Evolutionary conservation across 1,140 invertebrate genomes (phyloP), one percentile per base, ranked within the genome.

Genomic region (Leptopilina boulardi): DNA sequence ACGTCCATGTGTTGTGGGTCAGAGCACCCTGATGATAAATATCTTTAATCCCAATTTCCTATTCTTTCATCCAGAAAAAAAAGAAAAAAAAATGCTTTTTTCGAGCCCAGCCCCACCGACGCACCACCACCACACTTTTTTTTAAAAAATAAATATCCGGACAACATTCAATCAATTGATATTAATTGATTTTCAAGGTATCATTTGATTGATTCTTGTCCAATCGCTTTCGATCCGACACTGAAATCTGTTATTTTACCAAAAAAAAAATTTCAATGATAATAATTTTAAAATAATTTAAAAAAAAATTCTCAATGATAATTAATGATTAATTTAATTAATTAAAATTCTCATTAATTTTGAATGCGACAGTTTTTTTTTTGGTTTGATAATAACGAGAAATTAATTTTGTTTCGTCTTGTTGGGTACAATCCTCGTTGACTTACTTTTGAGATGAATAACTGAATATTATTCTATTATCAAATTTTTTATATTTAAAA

Each of bases 1-100:
- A 89, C 87, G 90, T 91, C 90, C 90, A 91, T 91, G 90, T 91
- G 90, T 91, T 90, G 88, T 91, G 90, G 89, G 90, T 91, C 90
- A 91, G 90, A 91, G 90, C 90, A 89, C 89, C 89, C 90, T 90
- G 79, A 83, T 83, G 18, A 66, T 30, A 66, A 66, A 77, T 77
- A 73, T 47, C 21, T 18, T 83, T 74, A 73, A 77, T 80, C 83
- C 70, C 84, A 70, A 78, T 75, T 79, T 77, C 79, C 75, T 21
- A 76, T 81, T 76, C 71, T 66, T 78, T 70, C 51, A 73, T 86
- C 78, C 75, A 38, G 9, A n/a, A 66, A 75, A 42, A 70, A 5
- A 19, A 80, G 42, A 76, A 38, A 51, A 73, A 21, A 19, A 77
- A 38, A 80, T 81, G 85, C 84, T 84, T 85, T 86, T 85, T 81